Conservation (phyloP, 2,888 invertebrate species). For the Idaea biselata region DNA sequence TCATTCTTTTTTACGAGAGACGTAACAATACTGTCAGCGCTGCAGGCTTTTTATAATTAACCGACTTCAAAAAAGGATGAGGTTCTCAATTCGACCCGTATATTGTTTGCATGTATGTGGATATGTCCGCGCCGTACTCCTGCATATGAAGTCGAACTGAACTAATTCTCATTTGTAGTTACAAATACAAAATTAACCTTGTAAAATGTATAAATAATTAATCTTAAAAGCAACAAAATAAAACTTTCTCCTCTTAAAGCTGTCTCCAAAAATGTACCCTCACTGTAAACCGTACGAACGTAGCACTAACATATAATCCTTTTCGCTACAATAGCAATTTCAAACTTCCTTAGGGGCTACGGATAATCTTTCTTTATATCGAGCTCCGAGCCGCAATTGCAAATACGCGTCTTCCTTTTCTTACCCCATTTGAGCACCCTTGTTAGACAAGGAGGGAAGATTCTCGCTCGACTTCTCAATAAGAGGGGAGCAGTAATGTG, state of each 20-base stretch:
- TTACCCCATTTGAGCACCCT: constrained; percentile 25
- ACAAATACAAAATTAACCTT: too few species aligned
- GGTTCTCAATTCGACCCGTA: too few species aligned
- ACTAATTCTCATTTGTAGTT: too few species aligned
- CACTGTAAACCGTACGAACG: constrained; percentile 70
- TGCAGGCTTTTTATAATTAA: too few species aligned
- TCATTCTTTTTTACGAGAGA: too few species aligned
- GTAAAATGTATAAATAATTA: background rate
- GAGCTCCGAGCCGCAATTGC: constrained; percentile 65
- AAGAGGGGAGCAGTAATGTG: constrained; percentile 77
- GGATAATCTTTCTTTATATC: constrained; percentile 82
- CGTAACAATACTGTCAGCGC: too few species aligned
- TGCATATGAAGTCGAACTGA: too few species aligned
- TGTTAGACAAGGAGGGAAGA: constrained; percentile 44
- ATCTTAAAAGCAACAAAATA: background rate
- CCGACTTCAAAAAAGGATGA: too few species aligned
- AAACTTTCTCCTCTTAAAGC: background rate
- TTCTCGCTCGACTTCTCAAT: constrained; percentile 69
- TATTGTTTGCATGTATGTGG: too few species aligned
- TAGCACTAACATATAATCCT: constrained; percentile 81
- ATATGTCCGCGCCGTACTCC: too few species aligned
- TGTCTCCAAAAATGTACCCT: constrained; percentile 27
- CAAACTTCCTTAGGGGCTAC: constrained; percentile 82
- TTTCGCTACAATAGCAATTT: constrained; percentile 82
- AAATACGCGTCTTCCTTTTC: constrained; percentile 48